These are phyloP conservation scores for Caenorhabditis remanei DNA, from an alignment of 1,140 invertebrate species.

Conservation along the genomic window DNA sequence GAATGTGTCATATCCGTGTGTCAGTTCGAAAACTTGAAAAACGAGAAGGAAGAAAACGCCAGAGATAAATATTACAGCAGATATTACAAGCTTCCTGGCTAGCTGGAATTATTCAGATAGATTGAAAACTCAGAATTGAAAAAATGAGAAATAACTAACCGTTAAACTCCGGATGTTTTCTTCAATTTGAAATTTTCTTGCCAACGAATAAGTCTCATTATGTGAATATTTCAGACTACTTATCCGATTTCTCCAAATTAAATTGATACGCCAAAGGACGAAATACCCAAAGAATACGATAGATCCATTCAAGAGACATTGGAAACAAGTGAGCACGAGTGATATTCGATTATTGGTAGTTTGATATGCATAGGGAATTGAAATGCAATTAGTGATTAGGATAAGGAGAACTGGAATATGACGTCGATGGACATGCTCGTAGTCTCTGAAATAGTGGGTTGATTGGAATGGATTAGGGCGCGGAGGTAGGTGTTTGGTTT, in stretches of 20 bases:
- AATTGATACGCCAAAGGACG: background rate
- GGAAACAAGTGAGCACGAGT: background rate
- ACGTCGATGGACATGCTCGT: slow-evolving; percentile 6
- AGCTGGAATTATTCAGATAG: background rate
- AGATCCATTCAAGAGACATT: background rate
- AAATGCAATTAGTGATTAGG: background rate
- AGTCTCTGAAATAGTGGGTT: background rate
- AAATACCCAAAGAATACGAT: background rate
- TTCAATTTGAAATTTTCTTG: slow-evolving; percentile 32
- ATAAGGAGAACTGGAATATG: slow-evolving; percentile 17
- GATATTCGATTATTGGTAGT: background rate
- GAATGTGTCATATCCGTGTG: slow-evolving; percentile 19
- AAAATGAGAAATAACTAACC: background rate
- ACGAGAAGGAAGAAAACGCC: background rate
- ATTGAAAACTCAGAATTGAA: background rate
- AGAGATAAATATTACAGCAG: background rate
- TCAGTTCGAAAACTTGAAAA: background rate
- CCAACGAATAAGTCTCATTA: slow-evolving; percentile 19
- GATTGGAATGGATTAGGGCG: background rate
- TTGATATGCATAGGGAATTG: slow-evolving; percentile 23
- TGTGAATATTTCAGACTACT: background rate
- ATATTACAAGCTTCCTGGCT: background rate
- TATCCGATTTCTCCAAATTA: slow-evolving; percentile 1
- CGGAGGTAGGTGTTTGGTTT: background rate
- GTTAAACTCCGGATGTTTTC: slow-evolving; percentile 9